Evolutionary conservation across 2,113 vertebrate genomes (phyloP).

Genomic region (Psephotus haematonotus): DNA sequence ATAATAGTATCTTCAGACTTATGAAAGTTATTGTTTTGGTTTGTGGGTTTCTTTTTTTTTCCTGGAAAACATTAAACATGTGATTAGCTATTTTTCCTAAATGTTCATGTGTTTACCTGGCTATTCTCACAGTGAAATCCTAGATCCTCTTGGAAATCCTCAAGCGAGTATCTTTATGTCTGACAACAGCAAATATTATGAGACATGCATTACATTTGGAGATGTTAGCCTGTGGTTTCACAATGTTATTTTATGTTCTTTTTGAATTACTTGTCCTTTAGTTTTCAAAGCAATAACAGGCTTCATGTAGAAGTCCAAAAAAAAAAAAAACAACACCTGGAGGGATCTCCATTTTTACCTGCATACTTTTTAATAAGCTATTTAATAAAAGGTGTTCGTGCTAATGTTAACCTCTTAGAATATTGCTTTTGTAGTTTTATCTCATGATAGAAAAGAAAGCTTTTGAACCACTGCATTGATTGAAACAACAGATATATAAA

Average conservation of each 20-base stretch:
- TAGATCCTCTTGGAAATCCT: neutral
- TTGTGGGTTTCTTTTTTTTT: too few relatives aligned
- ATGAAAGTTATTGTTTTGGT: neutral
- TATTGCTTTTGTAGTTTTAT: neutral
- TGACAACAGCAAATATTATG: neutral
- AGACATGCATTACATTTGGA: neutral
- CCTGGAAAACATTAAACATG: neutral
- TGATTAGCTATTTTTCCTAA: neutral
- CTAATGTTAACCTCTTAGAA: neutral
- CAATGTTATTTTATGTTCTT: neutral
- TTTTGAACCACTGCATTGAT: neutral
- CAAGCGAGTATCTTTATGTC: neutral
- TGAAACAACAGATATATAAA: neutral
- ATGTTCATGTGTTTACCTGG: neutral
- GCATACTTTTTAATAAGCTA: neutral
- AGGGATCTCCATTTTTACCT: neutral
- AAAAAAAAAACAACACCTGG: neutral
- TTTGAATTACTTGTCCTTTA: neutral
- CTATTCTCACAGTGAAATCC: neutral
- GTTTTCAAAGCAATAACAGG: neutral
- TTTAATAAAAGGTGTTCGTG: neutral
- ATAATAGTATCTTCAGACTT: neutral
- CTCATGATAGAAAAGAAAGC: neutral
- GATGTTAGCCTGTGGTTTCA: neutral
- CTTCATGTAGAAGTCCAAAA: neutral